These are phyloP conservation scores for Mormoops blainvillei DNA, from an alignment of 2,113 vertebrate genomes.

Conservation along the genomic window DNA sequence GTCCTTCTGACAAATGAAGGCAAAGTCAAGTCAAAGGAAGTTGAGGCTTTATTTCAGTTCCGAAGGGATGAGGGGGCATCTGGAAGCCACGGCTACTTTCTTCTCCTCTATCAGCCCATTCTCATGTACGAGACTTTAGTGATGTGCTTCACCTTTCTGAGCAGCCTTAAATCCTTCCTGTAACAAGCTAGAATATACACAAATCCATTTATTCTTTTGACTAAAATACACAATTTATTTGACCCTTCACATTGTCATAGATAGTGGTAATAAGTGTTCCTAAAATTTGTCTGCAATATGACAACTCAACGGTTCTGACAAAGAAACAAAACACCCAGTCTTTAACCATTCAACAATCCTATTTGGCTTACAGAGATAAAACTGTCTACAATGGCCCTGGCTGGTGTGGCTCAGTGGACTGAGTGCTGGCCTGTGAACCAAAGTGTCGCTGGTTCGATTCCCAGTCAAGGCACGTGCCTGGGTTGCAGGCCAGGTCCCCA, in stretches of 20 bases:
- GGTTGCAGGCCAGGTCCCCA: too few relatives aligned
- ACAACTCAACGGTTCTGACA: background rate
- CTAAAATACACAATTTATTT: background rate
- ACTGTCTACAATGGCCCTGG: background rate
- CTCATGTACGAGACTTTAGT: background rate
- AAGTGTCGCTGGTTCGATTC: too few relatives aligned
- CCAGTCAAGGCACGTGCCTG: too few relatives aligned
- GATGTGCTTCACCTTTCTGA: background rate
- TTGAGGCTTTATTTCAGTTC: background rate
- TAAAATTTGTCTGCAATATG: background rate
- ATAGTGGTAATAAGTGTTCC: background rate
- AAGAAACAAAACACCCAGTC: background rate
- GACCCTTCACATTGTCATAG: background rate
- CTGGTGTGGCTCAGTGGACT: too few relatives aligned
- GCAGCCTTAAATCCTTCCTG: background rate
- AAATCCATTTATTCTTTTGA: background rate
- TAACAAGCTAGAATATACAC: background rate
- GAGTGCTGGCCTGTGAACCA: too few relatives aligned
- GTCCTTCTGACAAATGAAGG: background rate
- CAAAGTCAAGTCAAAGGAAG: background rate
- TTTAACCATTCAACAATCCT: background rate
- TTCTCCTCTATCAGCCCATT: background rate
- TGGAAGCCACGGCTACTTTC: background rate
- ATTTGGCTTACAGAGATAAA: conserved; percentile 15
- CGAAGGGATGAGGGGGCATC: background rate